These are phyloP conservation scores for Armadillidium nasatum DNA, from an alignment of 1,140 invertebrate species.

Conservation along the genomic window DNA sequence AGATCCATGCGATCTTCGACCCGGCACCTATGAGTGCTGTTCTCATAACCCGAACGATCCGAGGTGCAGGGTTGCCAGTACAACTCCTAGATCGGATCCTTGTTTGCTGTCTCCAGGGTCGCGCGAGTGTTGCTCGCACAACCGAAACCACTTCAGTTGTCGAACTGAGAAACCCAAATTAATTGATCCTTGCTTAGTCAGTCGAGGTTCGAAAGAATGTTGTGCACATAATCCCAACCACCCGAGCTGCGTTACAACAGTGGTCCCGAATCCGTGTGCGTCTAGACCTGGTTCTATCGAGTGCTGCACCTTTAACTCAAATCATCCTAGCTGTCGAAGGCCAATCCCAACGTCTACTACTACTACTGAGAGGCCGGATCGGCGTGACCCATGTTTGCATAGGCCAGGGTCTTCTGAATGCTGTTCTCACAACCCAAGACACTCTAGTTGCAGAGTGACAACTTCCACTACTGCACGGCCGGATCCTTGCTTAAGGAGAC, in stretches of 20 bases:
- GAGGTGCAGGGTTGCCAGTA: no score
- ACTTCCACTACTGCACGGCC: conserved; percentile 13
- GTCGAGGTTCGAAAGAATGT: conserved; percentile 23
- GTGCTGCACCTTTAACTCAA: conserved; percentile 25
- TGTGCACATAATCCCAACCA: conserved; percentile 17
- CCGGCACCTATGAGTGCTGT: no score
- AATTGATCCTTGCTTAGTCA: conserved; percentile 23
- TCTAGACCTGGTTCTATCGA: conserved; percentile 19
- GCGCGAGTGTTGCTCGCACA: conserved; percentile 8
- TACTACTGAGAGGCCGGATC: no score
- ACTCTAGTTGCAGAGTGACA: conserved; percentile 11
- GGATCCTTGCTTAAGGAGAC: conserved; percentile 8
- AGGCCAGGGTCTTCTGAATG: conserved; percentile 25
- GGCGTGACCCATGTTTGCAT: conserved; percentile 27
- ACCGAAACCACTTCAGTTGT: conserved; percentile 17
- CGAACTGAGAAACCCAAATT: not conserved
- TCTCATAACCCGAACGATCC: no score
- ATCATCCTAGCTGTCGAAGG: conserved; percentile 8
- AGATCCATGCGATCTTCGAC: no score
- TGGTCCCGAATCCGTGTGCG: conserved; percentile 21
- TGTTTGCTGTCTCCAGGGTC: not conserved
- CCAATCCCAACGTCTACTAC: conserved; percentile 14
- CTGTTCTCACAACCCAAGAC: not conserved
- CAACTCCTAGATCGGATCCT: no score
- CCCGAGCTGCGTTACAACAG: conserved; percentile 19